Conservation (phyloP, 2,797 vertebrate species). For the Geotrypetes seraphini region DNA sequence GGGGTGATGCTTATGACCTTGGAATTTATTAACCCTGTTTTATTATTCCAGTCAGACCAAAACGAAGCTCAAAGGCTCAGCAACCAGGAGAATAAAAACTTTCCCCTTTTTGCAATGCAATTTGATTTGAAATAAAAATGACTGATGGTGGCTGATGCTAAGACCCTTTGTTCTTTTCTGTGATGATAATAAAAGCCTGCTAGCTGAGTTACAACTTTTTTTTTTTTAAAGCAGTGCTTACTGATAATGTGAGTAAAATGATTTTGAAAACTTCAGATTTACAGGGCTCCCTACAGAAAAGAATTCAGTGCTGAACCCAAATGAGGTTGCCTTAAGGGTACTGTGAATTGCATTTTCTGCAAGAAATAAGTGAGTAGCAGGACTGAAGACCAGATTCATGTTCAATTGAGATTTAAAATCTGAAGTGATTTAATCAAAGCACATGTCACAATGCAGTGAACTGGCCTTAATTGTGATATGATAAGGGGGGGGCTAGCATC, state of each 20-base stretch:
- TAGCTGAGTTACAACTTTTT: constrained; percentile 62
- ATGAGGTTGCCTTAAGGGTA: constrained; percentile 34
- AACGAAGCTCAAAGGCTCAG: constrained; percentile 31
- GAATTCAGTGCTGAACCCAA: constrained; percentile 48
- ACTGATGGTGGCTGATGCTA: constrained; percentile 42
- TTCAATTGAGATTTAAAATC: constrained; percentile 50
- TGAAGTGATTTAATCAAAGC: constrained; percentile 52
- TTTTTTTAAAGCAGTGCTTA: constrained; percentile 62
- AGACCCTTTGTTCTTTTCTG: constrained; percentile 50
- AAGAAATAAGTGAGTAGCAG: constrained; percentile 42
- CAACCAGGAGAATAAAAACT: constrained; percentile 14
- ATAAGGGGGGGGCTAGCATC: too few relatives aligned
- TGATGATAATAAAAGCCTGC: constrained; percentile 59
- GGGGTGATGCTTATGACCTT: constrained; percentile 16
- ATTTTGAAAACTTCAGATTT: constrained; percentile 66
- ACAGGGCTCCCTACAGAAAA: constrained; percentile 55
- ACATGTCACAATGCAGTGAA: constrained; percentile 20
- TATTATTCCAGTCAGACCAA: constrained; percentile 12
- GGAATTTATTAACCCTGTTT: constrained; percentile 9
- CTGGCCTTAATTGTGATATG: constrained; percentile 16
- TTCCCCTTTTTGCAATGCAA: constrained; percentile 31
- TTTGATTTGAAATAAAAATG: constrained; percentile 57
- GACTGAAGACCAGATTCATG: constrained; percentile 55
- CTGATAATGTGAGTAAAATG: constrained; percentile 63
- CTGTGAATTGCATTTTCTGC: constrained; percentile 44